These are phyloP conservation scores for Mustelus asterias DNA, from an alignment of 2,113 vertebrate species.

Conservation along the genomic window DNA sequence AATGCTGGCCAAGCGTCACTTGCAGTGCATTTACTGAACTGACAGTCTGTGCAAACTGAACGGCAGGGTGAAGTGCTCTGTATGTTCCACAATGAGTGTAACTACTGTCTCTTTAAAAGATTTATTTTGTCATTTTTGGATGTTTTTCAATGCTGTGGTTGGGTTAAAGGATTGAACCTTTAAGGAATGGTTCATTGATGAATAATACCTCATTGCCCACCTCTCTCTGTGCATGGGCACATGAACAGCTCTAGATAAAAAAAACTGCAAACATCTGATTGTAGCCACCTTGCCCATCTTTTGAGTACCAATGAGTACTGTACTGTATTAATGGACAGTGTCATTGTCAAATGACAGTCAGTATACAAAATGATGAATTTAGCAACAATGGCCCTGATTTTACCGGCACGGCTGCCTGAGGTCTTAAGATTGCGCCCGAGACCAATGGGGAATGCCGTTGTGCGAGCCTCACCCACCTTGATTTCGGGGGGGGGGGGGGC, in stretches of 20 bases:
- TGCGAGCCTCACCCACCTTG: too few species aligned
- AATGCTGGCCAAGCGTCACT: background rate
- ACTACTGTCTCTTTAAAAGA: background rate
- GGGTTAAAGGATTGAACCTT: background rate
- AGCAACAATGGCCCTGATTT: background rate
- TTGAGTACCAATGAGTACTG: background rate
- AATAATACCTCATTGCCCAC: background rate
- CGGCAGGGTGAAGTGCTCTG: background rate
- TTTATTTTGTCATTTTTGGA: background rate
- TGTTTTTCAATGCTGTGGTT: background rate
- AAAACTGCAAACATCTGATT: background rate
- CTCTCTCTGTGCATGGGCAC: background rate
- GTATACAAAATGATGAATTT: background rate
- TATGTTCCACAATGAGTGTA: background rate
- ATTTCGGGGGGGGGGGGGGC: too few species aligned
- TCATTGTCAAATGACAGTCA: background rate
- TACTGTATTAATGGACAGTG: background rate
- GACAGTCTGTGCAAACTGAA: background rate
- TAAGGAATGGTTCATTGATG: background rate
- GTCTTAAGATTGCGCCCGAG: too few species aligned
- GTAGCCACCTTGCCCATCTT: background rate
- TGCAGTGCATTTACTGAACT: background rate
- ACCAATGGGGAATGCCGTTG: too few species aligned
- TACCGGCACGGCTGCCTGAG: too few species aligned
- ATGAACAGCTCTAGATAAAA: background rate